These are phyloP conservation scores for Poeciliopsis occidentalis DNA, from an alignment of 2,113 vertebrate genomes.

Conservation along the genomic window DNA sequence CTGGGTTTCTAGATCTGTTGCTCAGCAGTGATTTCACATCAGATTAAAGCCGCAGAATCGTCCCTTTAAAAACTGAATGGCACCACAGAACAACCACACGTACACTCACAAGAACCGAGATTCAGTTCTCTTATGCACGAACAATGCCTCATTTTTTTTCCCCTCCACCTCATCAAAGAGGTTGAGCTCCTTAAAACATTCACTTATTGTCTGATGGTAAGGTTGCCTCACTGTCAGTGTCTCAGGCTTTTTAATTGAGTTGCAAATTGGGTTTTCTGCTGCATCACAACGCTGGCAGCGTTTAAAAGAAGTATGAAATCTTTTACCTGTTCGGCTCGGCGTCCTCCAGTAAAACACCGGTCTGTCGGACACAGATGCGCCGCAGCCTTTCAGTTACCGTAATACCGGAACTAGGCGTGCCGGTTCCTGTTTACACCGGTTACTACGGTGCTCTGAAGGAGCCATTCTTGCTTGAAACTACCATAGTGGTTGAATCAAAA, in stretches of 20 bases:
- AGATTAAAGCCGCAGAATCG: slow-evolving; percentile 14
- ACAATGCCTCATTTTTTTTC: slow-evolving; percentile 73
- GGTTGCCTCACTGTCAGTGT: background rate
- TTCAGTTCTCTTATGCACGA: slow-evolving; percentile 38
- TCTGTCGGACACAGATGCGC: slow-evolving; percentile 55
- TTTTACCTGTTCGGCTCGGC: slow-evolving; percentile 79
- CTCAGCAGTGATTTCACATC: slow-evolving; percentile 31
- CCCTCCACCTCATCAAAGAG: slow-evolving; percentile 48
- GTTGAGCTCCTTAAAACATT: slow-evolving; percentile 38
- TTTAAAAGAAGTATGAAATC: slow-evolving; percentile 25
- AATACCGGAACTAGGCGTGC: slow-evolving; percentile 49
- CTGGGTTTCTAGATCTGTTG: slow-evolving; percentile 43
- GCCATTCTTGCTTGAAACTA: background rate
- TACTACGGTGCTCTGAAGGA: slow-evolving; percentile 47
- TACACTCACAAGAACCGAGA: slow-evolving; percentile 37
- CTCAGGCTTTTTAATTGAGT: background rate
- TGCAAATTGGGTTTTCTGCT: background rate
- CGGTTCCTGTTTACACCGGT: background rate
- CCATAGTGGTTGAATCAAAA: background rate
- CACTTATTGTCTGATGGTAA: background rate
- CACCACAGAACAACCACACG: slow-evolving; percentile 15
- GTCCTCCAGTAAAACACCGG: slow-evolving; percentile 71
- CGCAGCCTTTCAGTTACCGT: slow-evolving; percentile 72
- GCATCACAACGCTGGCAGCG: background rate
- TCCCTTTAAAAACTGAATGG: slow-evolving; percentile 8